Evolutionary conservation across 2,113 vertebrate species (phyloP).

Genomic region (Synchiropus splendidus): DNA sequence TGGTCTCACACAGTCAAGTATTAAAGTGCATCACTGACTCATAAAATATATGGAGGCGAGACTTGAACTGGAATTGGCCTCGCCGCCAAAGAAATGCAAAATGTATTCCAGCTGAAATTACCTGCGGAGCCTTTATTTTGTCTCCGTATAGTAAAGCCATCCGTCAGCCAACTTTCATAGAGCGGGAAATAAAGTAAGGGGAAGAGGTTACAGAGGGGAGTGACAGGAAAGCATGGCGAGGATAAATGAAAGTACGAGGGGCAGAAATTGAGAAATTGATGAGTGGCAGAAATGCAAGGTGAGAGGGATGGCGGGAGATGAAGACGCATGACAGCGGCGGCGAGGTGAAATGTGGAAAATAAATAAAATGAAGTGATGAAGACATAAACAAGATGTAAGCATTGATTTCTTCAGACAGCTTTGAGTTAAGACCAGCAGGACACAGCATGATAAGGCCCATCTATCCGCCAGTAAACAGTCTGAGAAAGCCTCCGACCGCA

Average conservation of each 20-base stretch:
- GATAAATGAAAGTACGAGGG: background rate
- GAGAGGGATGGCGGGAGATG: background rate
- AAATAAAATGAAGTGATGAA: slow-evolving; percentile 1
- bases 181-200: background rate
- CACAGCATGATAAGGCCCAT: slow-evolving; percentile 9
- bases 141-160: slow-evolving; percentile 10
- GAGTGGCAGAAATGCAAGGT: background rate
- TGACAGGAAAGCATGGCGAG: background rate
- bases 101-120: slow-evolving; percentile 17
- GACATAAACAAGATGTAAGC: slow-evolving; percentile 9
- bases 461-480: slow-evolving; percentile 6
- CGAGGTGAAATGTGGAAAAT: background rate
- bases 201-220: background rate
- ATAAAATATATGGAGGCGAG: slow-evolving; percentile 1
- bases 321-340: background rate
- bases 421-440: slow-evolving; percentile 4
- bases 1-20: slow-evolving; percentile 10
- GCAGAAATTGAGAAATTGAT: background rate
- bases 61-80: slow-evolving; percentile 9
- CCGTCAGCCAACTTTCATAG: background rate
- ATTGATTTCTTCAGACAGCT: slow-evolving; percentile 13
- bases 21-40: slow-evolving; percentile 25
- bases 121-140: slow-evolving; percentile 20
- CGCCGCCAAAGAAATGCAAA: slow-evolving; percentile 35
- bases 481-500: background rate